Evolutionary conservation across 2,797 vertebrate genomes (phyloP).

Genomic region (Sus cebifrons): DNA sequence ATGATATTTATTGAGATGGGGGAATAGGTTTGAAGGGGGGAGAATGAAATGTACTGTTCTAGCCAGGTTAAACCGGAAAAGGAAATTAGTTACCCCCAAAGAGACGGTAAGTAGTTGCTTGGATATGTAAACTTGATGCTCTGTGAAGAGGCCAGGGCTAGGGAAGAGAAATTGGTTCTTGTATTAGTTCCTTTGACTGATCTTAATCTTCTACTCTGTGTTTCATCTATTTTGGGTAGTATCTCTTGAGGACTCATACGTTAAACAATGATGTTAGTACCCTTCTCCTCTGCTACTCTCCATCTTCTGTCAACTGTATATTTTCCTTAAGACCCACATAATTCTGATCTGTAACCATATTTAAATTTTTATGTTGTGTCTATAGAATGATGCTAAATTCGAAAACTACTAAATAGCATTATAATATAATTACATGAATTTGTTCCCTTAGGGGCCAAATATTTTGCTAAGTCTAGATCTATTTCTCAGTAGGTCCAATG

Average conservation of each 20-base stretch:
- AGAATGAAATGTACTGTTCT: not conserved
- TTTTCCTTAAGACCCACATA: constrained; percentile 21
- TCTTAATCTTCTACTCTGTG: not conserved
- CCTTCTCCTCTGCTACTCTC: not conserved
- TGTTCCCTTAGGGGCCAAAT: constrained; percentile 53
- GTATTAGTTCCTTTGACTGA: not conserved
- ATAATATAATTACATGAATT: not conserved
- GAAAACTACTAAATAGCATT: not conserved
- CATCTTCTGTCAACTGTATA: not conserved
- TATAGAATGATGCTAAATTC: not conserved
- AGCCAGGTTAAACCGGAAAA: not conserved
- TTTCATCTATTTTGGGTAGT: not conserved
- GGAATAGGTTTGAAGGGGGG: not conserved
- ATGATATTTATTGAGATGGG: not conserved
- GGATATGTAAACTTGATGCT: not conserved
- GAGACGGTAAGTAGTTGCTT: not conserved
- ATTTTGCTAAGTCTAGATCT: constrained; percentile 1
- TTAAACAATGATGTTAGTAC: not conserved
- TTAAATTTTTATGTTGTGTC: not conserved
- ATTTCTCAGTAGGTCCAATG: constrained; percentile 15
- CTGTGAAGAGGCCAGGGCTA: not conserved
- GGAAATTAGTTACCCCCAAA: not conserved
- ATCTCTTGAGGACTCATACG: not conserved
- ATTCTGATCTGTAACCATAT: not conserved
- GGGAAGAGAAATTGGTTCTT: not conserved